phyloP scores from a whole-genome alignment of 2,113 vertebrate species.

The Cnemophilus loriae region DNA sequence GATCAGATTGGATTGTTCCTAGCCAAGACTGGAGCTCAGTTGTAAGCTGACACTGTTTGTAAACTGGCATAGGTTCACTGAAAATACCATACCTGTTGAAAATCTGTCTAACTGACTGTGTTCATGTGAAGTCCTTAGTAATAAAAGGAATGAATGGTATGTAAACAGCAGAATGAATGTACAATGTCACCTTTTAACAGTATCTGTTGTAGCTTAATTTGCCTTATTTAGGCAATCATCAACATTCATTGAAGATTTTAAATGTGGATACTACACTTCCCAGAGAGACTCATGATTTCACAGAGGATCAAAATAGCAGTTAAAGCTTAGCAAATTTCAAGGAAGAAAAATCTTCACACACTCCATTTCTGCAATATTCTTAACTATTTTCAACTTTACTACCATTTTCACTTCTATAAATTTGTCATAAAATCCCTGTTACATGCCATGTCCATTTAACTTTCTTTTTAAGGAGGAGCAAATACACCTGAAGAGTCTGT shows the following conservation, averaged over 20 bases:
- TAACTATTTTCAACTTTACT: neutral
- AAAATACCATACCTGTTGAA: neutral
- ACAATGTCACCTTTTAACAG: conserved; percentile 16
- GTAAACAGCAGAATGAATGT: conserved; percentile 29
- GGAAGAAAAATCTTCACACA: neutral
- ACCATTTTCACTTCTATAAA: neutral
- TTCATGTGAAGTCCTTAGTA: neutral
- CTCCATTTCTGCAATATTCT: neutral
- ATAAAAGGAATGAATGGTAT: conserved; percentile 43
- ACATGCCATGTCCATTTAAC: neutral
- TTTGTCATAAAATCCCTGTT: neutral
- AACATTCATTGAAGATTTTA: neutral
- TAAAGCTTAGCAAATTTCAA: neutral
- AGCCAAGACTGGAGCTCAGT: neutral
- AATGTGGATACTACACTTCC: neutral
- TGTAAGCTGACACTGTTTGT: neutral
- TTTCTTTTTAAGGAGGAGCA: neutral
- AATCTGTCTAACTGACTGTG: neutral
- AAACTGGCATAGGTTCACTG: neutral
- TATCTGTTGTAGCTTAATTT: neutral
- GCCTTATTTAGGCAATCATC: neutral
- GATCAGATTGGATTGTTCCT: neutral
- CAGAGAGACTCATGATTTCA: neutral
- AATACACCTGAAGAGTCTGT: neutral
- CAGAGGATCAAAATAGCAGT: neutral